phyloP scores from a whole-genome alignment of 2,113 vertebrate genomes.

The Rutilus rutilus region DNA sequence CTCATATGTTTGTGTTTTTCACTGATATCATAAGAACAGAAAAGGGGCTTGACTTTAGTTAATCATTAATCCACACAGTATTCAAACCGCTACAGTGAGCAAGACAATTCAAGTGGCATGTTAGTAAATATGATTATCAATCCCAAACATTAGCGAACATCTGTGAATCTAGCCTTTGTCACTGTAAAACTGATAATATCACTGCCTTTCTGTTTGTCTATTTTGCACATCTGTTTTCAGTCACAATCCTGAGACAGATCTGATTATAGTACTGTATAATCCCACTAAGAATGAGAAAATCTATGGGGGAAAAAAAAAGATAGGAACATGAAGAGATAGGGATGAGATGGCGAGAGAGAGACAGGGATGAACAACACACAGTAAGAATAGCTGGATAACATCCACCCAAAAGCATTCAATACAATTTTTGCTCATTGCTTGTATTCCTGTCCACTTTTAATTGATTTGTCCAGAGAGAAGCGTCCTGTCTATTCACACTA shows the following conservation, averaged over 20 bases:
- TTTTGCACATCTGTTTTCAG: neutral
- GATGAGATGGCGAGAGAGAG: neutral
- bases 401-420: neutral
- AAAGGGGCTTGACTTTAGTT: neutral
- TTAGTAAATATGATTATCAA: neutral
- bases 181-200: neutral
- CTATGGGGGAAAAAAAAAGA: neutral
- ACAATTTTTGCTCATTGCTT: neutral
- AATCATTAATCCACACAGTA: neutral
- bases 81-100: neutral
- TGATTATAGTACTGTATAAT: neutral
- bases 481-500: conserved; percentile 10
- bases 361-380: neutral
- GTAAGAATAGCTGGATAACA: neutral
- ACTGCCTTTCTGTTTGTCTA: neutral
- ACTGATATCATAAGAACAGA: neutral
- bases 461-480: neutral
- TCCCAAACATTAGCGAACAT: too few species aligned
- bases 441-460: conserved; percentile 5
- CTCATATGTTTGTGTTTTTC: too few species aligned
- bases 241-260: neutral
- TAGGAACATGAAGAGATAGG: neutral
- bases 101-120: neutral
- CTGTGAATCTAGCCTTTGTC: neutral
- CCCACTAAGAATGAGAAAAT: neutral